Conservation (phyloP, 2,888 invertebrate genomes). For the Byasa hedistus region DNA sequence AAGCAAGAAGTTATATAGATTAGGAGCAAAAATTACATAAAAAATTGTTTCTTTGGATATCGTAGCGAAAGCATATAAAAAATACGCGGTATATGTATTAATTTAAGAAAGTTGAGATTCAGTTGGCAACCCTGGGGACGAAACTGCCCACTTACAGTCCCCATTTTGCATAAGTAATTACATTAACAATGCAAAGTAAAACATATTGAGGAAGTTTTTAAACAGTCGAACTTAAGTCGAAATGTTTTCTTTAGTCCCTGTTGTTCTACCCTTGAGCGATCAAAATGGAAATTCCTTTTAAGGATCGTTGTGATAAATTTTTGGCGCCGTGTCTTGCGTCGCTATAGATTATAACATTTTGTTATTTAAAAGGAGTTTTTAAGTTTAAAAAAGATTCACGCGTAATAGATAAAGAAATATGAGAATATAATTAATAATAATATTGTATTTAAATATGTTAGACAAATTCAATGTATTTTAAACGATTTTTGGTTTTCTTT, state of each 20-base stretch:
- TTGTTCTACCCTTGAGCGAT: constrained; percentile 28
- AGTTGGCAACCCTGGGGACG: background rate
- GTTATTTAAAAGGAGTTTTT: background rate
- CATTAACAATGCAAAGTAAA: constrained; percentile 25
- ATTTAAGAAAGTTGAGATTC: background rate
- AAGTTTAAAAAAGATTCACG: background rate
- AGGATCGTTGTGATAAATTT: constrained; percentile 20
- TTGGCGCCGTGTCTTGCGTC: constrained; percentile 20
- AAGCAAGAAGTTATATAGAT: too few relatives aligned
- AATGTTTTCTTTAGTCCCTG: constrained; percentile 31
- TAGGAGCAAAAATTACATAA: too few relatives aligned
- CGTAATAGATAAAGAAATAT: too few relatives aligned
- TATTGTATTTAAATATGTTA: too few relatives aligned
- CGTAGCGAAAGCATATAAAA: too few relatives aligned
- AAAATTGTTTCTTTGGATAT: too few relatives aligned
- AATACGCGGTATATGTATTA: too few relatives aligned
- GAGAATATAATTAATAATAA: too few relatives aligned
- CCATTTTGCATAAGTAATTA: constrained; percentile 21
- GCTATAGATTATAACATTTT: background rate
- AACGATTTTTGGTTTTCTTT: too few relatives aligned
- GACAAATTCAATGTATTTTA: too few relatives aligned
- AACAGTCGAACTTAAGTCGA: constrained; percentile 22
- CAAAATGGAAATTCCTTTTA: constrained; percentile 32
- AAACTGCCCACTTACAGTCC: constrained; percentile 3
- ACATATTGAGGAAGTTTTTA: constrained; percentile 29